Conservation (phyloP, 2,888 invertebrate species). For the Notodonta dromedarius region DNA sequence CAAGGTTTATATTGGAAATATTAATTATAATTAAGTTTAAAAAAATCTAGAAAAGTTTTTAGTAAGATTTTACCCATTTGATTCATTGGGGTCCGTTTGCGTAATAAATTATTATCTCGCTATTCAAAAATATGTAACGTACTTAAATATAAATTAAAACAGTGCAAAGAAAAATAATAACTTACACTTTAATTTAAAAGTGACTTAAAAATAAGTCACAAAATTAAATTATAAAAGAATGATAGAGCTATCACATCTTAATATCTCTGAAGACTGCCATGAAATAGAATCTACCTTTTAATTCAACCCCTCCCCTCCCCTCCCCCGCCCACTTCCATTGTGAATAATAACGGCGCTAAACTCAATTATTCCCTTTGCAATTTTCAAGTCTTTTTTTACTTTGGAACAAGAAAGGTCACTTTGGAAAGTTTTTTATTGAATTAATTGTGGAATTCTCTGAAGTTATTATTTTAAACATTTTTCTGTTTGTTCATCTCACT, state of each 20-base stretch:
- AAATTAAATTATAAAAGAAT: neutral
- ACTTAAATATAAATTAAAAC: too few relatives aligned
- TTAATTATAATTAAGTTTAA: too few relatives aligned
- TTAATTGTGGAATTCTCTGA: constrained; percentile 17
- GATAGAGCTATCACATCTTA: neutral
- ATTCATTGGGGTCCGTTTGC: too few relatives aligned
- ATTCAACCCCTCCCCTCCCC: neutral
- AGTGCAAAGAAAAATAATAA: too few relatives aligned
- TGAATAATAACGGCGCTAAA: constrained; percentile 20
- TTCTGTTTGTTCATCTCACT: constrained; percentile 1
- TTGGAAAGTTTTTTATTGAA: constrained; percentile 20
- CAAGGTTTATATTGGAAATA: too few relatives aligned
- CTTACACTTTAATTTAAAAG: too few relatives aligned
- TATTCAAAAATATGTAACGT: too few relatives aligned
- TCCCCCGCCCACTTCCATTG: constrained; percentile 1
- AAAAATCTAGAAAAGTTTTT: too few relatives aligned
- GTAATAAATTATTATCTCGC: too few relatives aligned
- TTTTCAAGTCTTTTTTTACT: constrained; percentile 14
- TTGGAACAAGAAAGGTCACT: constrained; percentile 15
- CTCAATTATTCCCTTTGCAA: constrained; percentile 23
- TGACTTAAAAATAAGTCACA: too few relatives aligned
- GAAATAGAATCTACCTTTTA: constrained; percentile 4
- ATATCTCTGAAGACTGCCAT: neutral
- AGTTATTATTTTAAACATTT: constrained; percentile 6
- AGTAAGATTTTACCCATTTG: too few relatives aligned